These are phyloP conservation scores for Sesamia nonagrioides DNA, from an alignment of 1,140 invertebrate species.

Conservation along the genomic window DNA sequence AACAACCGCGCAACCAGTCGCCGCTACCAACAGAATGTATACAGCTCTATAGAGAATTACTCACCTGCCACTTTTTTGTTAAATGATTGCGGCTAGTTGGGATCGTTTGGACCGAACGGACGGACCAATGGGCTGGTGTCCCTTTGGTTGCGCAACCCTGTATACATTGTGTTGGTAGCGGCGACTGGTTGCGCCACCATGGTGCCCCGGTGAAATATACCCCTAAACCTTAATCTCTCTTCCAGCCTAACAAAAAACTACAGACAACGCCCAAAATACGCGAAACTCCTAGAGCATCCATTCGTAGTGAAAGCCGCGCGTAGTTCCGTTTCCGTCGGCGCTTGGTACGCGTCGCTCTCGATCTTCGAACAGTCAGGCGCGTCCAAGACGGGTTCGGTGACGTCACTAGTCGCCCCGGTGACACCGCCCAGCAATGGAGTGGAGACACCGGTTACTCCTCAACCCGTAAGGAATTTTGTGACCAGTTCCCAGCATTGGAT, in stretches of 20 bases:
- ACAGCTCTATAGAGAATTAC: too few species aligned
- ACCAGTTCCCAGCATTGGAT: conserved; percentile 76
- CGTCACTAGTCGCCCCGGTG: not conserved
- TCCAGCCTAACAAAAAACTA: conserved; percentile 98
- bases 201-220: too few species aligned
- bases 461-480: conserved; percentile 75
- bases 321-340: conserved; percentile 92
- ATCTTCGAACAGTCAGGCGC: conserved; percentile 52
- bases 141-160: too few species aligned
- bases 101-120: too few species aligned
- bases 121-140: too few species aligned
- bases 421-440: conserved; percentile 59
- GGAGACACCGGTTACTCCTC: conserved; percentile 72
- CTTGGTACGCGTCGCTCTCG: conserved; percentile 90
- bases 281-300: conserved; percentile 95
- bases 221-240: conserved; percentile 56
- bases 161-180: too few species aligned
- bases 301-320: conserved; percentile 95
- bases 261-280: conserved; percentile 97
- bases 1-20: too few species aligned
- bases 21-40: too few species aligned
- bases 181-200: too few species aligned
- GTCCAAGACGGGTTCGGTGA: conserved; percentile 42
- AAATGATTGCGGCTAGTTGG: too few species aligned
- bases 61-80: too few species aligned